Percentiles rank a stretch among this genome's conserved stretches.
Evolutionary conservation across 2,113 vertebrate genomes (phyloP).

Genomic region (Marmota flaviventris): DNA sequence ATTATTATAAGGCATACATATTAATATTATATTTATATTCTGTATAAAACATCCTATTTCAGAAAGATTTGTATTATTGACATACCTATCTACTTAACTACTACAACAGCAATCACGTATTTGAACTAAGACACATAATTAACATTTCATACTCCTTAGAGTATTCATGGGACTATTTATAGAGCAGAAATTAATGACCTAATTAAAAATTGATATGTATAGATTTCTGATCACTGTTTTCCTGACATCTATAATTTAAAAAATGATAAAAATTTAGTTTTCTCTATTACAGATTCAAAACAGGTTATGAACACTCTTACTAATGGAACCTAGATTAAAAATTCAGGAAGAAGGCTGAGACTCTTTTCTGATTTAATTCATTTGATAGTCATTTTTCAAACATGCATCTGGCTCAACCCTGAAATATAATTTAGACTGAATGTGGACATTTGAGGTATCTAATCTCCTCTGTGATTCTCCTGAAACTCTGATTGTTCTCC

Average conservation of each 20-base stretch:
- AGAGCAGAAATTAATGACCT: conserved; percentile 41
- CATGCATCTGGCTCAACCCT: neutral
- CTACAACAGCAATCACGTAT: conserved; percentile 1
- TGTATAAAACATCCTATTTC: conserved; percentile 14
- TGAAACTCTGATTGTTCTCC: conserved; percentile 40
- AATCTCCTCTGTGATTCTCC: neutral
- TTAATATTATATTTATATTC: neutral
- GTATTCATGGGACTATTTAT: neutral
- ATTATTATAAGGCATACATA: neutral
- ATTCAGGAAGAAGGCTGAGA: conserved; percentile 84
- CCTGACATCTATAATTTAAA: conserved; percentile 26
- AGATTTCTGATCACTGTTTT: conserved; percentile 55
- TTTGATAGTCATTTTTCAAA: conserved; percentile 9
- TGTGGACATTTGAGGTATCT: neutral
- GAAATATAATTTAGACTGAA: conserved; percentile 1
- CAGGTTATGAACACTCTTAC: conserved; percentile 10
- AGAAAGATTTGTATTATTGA: conserved; percentile 27
- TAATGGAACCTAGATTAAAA: conserved; percentile 78
- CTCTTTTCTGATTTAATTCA: conserved; percentile 36
- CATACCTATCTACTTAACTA: neutral
- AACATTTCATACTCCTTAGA: conserved; percentile 5
- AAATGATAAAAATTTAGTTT: conserved; percentile 57
- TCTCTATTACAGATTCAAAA: conserved; percentile 64
- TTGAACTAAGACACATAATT: conserved; percentile 53
- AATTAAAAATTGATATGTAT: conserved; percentile 34